phyloP scores from a whole-genome alignment of 2,797 vertebrate species.

The Falco peregrinus region DNA sequence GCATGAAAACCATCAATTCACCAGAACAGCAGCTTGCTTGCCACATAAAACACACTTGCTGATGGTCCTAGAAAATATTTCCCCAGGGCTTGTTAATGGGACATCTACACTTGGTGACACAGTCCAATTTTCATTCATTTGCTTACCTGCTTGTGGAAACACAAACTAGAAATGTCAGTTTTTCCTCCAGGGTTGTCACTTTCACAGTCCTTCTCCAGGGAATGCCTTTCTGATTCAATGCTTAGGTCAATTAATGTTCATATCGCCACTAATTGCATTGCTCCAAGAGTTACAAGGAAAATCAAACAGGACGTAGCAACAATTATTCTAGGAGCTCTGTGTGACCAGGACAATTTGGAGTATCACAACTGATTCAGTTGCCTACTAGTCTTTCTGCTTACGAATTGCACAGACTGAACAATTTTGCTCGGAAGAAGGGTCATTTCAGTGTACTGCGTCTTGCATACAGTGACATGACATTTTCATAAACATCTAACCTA shows the following conservation, averaged over 20 bases:
- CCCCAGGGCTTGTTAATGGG: conserved; percentile 22
- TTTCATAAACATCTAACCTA: neutral
- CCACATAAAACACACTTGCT: neutral
- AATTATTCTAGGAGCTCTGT: neutral
- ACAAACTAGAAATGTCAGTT: conserved; percentile 25
- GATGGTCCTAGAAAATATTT: conserved; percentile 15
- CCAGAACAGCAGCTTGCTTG: neutral
- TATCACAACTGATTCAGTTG: neutral
- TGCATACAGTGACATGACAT: neutral
- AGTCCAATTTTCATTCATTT: conserved; percentile 19
- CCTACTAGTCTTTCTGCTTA: neutral
- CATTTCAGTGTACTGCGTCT: neutral
- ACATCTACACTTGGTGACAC: neutral
- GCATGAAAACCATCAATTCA: neutral
- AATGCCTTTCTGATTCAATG: conserved; percentile 12
- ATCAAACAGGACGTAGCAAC: conserved; percentile 5
- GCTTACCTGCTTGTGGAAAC: conserved; percentile 36
- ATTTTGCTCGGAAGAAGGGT: neutral
- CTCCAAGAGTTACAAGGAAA: conserved; percentile 6
- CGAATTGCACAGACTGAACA: neutral
- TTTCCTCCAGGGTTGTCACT: conserved; percentile 3
- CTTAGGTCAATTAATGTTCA: conserved; percentile 52
- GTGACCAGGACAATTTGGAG: neutral
- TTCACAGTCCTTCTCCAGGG: neutral
- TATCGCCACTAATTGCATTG: conserved; percentile 10